Percentiles rank a stretch among this genome's conserved stretches.
Conservation (phyloP, 2,888 invertebrate genomes). For the Metallyticus violacea region DNA sequence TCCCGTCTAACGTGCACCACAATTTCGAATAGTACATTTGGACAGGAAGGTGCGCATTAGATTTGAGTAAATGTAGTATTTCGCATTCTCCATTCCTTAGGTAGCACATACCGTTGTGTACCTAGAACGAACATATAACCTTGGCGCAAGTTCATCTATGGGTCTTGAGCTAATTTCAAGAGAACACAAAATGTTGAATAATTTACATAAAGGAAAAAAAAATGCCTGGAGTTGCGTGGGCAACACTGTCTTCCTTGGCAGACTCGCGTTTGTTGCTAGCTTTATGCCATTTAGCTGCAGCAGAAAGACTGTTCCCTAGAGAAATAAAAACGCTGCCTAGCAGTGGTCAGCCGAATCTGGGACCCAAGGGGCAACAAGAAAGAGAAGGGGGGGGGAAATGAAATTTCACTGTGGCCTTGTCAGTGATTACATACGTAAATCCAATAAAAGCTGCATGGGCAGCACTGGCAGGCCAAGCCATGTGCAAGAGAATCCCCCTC, state of each 20-base stretch:
- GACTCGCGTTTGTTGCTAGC: slow-evolving; percentile 8
- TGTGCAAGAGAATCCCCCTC: neutral
- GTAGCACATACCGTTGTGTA: too few species aligned
- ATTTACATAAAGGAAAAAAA: neutral
- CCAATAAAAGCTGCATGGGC: slow-evolving; percentile 22
- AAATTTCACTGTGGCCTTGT: slow-evolving; percentile 20
- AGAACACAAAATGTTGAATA: neutral
- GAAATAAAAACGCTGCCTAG: slow-evolving; percentile 9
- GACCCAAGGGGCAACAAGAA: slow-evolving; percentile 9
- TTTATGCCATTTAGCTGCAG: slow-evolving; percentile 13
- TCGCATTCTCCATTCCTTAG: too few species aligned
- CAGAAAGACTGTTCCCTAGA: neutral
- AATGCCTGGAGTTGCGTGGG: neutral
- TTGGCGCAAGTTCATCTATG: too few species aligned
- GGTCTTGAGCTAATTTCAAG: too few species aligned
- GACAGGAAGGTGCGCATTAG: too few species aligned
- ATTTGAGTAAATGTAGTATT: too few species aligned
- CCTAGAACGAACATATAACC: too few species aligned
- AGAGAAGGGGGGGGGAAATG: slow-evolving; percentile 4
- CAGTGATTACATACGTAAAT: slow-evolving; percentile 25
- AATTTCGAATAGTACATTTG: too few species aligned
- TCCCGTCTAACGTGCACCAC: too few species aligned
- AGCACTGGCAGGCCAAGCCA: too few species aligned
- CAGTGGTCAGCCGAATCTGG: slow-evolving; percentile 4
- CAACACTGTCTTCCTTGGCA: neutral